Conservation (phyloP, 2,797 vertebrate species). For the Falco berigora region DNA sequence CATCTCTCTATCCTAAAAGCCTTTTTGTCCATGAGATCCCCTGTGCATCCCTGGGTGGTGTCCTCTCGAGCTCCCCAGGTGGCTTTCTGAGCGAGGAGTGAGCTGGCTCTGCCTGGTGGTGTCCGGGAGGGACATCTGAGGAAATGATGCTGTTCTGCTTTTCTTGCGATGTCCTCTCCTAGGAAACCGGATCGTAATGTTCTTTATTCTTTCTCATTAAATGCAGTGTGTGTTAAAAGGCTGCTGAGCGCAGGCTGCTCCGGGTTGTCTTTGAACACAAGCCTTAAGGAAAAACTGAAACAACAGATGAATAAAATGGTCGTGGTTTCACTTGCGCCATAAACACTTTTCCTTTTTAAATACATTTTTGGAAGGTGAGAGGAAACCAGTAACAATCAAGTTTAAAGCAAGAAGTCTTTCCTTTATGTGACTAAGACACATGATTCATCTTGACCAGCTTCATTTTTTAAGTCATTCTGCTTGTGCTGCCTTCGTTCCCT, state of each 20-base stretch:
- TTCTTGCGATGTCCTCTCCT: neutral
- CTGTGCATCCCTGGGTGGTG: neutral
- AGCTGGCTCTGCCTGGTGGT: neutral
- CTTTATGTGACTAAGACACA: neutral
- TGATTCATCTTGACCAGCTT: neutral
- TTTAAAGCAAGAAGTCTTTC: neutral
- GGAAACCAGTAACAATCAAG: neutral
- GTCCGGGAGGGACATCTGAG: neutral
- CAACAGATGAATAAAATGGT: neutral
- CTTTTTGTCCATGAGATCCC: neutral
- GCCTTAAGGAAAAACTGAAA: slow-evolving; percentile 11
- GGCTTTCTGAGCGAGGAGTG: neutral
- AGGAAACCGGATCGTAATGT: neutral
- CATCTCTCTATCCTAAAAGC: neutral
- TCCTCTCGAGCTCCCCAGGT: neutral
- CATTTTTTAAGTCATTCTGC: neutral
- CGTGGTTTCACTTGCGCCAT: neutral
- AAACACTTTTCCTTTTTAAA: neutral
- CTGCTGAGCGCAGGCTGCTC: neutral
- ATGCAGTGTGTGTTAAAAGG: neutral
- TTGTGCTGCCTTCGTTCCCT: neutral
- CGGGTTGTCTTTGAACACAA: neutral
- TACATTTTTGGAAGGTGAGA: neutral
- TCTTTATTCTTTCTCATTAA: neutral
- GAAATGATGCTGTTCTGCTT: neutral